phyloP scores from a whole-genome alignment of 2,113 vertebrate genomes.

The Suricata suricatta region DNA sequence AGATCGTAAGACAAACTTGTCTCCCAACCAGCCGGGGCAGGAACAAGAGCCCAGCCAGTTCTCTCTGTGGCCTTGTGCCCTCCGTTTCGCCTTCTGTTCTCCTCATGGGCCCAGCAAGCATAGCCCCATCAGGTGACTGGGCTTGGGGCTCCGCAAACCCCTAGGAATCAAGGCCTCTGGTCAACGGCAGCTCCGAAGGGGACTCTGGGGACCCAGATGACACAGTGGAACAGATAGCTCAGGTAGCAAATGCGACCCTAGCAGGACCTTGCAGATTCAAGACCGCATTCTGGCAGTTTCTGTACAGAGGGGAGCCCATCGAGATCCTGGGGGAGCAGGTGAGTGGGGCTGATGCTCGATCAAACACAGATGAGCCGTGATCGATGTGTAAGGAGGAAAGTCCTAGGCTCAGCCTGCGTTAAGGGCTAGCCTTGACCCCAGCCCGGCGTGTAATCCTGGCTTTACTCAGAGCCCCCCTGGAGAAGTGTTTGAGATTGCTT shows the following conservation, averaged over 20 bases:
- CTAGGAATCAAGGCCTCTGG: neutral
- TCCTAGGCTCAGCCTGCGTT: conserved; percentile 5
- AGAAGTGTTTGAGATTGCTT: conserved; percentile 66
- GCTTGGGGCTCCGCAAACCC: neutral
- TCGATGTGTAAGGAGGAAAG: conserved; percentile 58
- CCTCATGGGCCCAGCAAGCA: rapidly evolving
- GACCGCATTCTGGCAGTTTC: neutral
- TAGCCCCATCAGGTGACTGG: rapidly evolving
- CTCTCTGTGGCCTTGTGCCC: no score
- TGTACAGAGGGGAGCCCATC: neutral
- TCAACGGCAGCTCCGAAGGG: neutral
- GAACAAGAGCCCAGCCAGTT: neutral
- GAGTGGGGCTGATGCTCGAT: neutral
- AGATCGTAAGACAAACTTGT: neutral
- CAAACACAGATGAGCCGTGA: conserved; percentile 56
- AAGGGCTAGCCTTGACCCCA: conserved; percentile 61
- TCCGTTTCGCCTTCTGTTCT: neutral
- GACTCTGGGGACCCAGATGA: neutral
- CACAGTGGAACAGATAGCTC: neutral
- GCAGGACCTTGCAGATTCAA: neutral
- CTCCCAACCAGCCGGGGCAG: neutral
- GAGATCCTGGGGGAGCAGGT: rapidly evolving
- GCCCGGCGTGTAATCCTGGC: neutral
- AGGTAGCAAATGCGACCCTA: neutral
- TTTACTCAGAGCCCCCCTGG: conserved; percentile 48